phyloP scores from a whole-genome alignment of 1,140 invertebrate genomes.

The Drosophila sulfurigaster region DNA sequence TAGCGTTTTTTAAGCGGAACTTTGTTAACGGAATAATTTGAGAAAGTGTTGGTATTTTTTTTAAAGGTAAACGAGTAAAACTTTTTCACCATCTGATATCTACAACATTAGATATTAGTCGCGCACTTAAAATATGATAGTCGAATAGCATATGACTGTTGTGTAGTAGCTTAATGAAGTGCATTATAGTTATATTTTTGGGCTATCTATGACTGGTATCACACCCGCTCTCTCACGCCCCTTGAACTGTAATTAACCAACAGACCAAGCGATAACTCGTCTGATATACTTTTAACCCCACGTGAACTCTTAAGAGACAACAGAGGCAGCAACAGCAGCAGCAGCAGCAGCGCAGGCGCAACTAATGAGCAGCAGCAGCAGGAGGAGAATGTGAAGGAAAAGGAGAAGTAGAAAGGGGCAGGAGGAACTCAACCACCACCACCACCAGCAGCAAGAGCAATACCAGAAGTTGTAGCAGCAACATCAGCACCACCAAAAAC shows the following conservation, averaged over 20 bases:
- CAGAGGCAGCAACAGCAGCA: slow-evolving; percentile 15
- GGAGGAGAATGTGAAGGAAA: not conserved
- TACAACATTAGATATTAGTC: not conserved
- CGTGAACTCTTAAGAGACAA: slow-evolving; percentile 50
- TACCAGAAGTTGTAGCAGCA: not conserved
- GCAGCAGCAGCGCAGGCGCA: slow-evolving; percentile 68
- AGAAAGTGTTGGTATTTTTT: no score
- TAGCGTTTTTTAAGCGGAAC: no score
- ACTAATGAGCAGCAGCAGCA: slow-evolving; percentile 71
- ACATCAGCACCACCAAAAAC: slow-evolving; percentile 20
- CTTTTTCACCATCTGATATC: not conserved
- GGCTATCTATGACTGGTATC: slow-evolving; percentile 47
- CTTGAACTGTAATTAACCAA: slow-evolving; percentile 67
- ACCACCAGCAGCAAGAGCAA: not conserved
- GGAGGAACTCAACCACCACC: slow-evolving; percentile 49
- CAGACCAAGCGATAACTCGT: slow-evolving; percentile 44
- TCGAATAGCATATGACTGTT: slow-evolving; percentile 9
- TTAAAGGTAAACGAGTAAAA: no score
- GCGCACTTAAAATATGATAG: not conserved
- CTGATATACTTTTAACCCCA: slow-evolving; percentile 72
- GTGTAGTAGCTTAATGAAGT: slow-evolving; percentile 21
- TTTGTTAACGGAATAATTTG: no score
- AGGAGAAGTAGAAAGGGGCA: not conserved
- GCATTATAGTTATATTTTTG: slow-evolving; percentile 33
- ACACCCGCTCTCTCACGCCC: slow-evolving; percentile 53